Base-by-base conservation (phyloP, 2,888 invertebrate genomes). In the Pollenia griseotomentosa region DNA sequence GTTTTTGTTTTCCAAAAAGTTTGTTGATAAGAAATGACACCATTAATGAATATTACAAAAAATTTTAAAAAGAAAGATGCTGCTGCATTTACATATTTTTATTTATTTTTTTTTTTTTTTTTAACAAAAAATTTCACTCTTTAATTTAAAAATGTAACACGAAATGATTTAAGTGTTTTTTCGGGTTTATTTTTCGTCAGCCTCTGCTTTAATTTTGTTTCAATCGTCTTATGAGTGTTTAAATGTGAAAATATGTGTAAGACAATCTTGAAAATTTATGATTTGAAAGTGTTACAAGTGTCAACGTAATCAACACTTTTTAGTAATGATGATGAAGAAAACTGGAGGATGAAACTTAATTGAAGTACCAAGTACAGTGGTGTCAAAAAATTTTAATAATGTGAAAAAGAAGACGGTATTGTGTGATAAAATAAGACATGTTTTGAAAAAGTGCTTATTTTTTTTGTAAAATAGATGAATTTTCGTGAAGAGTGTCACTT, bases 271-370 rank as follows among this genome's bases (percentile, higher is more conserved):
- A 82, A 87, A 82, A 87, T 86, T 88, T 88, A 85, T 86, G 86
- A 88, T 88, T 88, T 82, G 77, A 88, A 88, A 87, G 88, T 88
- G 88, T 87, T 88, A 88, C 88, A 88, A 87, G 86, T 88, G 88
- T 87, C 88, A 88, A 86, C 78, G 81, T 86, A 88, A 88, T 88
- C 83, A 88, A 86, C 88, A 84, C 86, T 83, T 78, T 42, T 59
- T 86, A 42, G 23, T 83, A 51, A 63, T 65, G 63, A 70, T 78
- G 80, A 74, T 70, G 80, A 46, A 65, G 61, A 75, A 82, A 63
- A 33, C 74, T 61, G 73, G 68, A 83, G 61, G 44, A 42, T n/a
- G 44, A 3, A 23, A n/a, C 40, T 16, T 74, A 68, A 68, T 73
- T 75, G 48, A 14, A 12, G 16, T 6, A 7, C 4, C 33, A 33